Evolutionary conservation across 2,888 invertebrate genomes (phyloP).

Genomic region (Chrysotoxum bicinctum): DNA sequence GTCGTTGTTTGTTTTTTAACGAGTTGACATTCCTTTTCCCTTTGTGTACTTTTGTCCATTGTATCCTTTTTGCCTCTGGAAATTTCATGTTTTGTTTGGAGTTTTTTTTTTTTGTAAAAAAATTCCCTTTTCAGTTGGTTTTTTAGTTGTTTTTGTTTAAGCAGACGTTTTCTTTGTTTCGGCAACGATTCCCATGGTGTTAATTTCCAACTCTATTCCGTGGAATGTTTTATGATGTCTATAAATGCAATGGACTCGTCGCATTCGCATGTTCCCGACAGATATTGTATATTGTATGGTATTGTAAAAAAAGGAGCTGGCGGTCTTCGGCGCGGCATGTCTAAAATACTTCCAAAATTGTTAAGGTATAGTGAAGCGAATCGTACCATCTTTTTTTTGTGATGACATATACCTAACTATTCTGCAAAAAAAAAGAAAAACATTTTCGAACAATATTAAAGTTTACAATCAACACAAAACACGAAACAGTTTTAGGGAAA

Average conservation of each 20-base stretch:
- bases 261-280: not conserved
- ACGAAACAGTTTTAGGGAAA: not conserved
- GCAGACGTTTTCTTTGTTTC: slow-evolving; percentile 66
- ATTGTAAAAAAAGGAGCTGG: slow-evolving; percentile 6
- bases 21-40: slow-evolving; percentile 62
- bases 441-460: not conserved
- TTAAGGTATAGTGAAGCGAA: slow-evolving; percentile 49
- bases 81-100: slow-evolving; percentile 36
- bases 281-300: not conserved
- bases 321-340: not conserved
- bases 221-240: slow-evolving; percentile 61
- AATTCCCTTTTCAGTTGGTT: slow-evolving; percentile 28
- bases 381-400: slow-evolving; percentile 51
- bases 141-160: slow-evolving; percentile 32
- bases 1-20: slow-evolving; percentile 50
- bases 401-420: slow-evolving; percentile 8
- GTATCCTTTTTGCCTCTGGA: slow-evolving; percentile 49
- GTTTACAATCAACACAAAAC: not conserved
- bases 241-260: slow-evolving; percentile 65
- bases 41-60: slow-evolving; percentile 17
- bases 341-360: slow-evolving; percentile 1
- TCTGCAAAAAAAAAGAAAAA: slow-evolving; percentile 49
- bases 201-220: slow-evolving; percentile 74
- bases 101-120: slow-evolving; percentile 8
- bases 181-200: slow-evolving; percentile 71